These are phyloP conservation scores for Silurus lanzhouensis DNA, from an alignment of 2,797 vertebrate species.

Conservation along the genomic window DNA sequence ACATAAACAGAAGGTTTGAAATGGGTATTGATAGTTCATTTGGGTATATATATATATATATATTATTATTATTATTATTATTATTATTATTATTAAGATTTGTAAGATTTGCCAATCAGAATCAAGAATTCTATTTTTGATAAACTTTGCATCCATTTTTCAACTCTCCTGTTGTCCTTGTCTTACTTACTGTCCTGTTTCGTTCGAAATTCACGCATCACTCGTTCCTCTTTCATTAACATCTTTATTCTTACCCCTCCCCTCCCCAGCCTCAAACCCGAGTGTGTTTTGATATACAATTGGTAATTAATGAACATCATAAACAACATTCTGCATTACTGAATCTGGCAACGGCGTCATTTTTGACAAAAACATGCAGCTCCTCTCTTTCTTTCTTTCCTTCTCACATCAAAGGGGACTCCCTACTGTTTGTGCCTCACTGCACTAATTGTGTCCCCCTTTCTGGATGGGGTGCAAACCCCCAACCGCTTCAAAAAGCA, in stretches of 20 bases:
- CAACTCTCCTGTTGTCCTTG: background rate
- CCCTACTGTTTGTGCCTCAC: conserved; percentile 93
- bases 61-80: too few relatives aligned
- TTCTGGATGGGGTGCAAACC: conserved; percentile 82
- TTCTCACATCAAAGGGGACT: conserved; percentile 90
- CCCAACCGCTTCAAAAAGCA: conserved; percentile 81
- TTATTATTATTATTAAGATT: background rate
- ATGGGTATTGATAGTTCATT: too few relatives aligned
- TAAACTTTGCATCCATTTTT: background rate
- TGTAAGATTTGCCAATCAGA: background rate
- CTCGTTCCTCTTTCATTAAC: conserved; percentile 36
- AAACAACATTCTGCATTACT: conserved; percentile 96
- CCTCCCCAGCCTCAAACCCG: conserved; percentile 3
- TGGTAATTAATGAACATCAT: conserved; percentile 97
- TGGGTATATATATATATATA: too few relatives aligned
- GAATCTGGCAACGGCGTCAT: conserved; percentile 94
- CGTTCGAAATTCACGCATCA: conserved; percentile 49
- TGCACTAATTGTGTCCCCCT: conserved; percentile 92
- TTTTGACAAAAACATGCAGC: conserved; percentile 95
- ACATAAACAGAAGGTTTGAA: too few relatives aligned
- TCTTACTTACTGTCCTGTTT: background rate
- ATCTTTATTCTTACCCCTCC: conserved; percentile 17
- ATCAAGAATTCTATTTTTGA: background rate
- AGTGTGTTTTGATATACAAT: conserved; percentile 78
- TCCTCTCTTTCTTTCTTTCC: conserved; percentile 68